Evolutionary conservation across 2,797 vertebrate genomes (phyloP).

Genomic region (Phrynocephalus guinanensis): DNA sequence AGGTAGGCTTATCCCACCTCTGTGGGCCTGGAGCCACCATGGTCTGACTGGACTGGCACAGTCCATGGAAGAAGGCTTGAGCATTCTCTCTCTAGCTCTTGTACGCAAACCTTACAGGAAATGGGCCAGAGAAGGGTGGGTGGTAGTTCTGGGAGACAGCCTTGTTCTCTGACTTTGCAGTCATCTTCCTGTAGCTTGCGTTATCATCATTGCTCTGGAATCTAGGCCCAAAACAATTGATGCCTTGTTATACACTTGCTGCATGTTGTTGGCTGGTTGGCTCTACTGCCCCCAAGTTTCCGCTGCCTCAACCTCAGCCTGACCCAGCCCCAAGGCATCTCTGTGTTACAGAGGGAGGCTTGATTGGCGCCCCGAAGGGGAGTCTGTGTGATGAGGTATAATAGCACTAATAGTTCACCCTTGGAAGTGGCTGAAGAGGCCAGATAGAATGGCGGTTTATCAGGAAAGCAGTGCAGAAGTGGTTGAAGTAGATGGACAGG

Average conservation of each 20-base stretch:
- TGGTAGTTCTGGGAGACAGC: not conserved
- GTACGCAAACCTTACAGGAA: not conserved
- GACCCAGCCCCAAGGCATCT: conserved; percentile 10
- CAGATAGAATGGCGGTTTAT: not conserved
- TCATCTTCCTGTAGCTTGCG: not conserved
- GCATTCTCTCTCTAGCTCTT: not conserved
- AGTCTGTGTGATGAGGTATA: not conserved
- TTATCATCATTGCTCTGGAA: conserved; percentile 36
- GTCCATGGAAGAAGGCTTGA: not conserved
- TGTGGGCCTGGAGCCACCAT: not conserved
- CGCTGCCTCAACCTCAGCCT: conserved; percentile 24
- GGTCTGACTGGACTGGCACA: too few relatives aligned
- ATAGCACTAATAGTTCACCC: not conserved
- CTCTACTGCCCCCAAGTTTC: conserved; percentile 35
- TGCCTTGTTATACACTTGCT: conserved; percentile 7
- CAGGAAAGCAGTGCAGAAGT: too few relatives aligned
- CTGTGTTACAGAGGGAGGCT: conserved; percentile 1
- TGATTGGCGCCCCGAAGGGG: not conserved
- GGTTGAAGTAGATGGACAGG: not conserved
- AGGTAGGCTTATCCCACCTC: not conserved
- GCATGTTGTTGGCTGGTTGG: conserved; percentile 7
- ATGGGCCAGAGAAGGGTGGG: not conserved
- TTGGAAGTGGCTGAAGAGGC: not conserved
- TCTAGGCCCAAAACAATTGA: conserved; percentile 23
- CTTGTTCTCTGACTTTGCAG: not conserved